Percentiles rank a stretch among this genome's conserved stretches.
Evolutionary conservation across 2,797 vertebrate species (phyloP).

Genomic region (Pseudocheirus occidentalis): DNA sequence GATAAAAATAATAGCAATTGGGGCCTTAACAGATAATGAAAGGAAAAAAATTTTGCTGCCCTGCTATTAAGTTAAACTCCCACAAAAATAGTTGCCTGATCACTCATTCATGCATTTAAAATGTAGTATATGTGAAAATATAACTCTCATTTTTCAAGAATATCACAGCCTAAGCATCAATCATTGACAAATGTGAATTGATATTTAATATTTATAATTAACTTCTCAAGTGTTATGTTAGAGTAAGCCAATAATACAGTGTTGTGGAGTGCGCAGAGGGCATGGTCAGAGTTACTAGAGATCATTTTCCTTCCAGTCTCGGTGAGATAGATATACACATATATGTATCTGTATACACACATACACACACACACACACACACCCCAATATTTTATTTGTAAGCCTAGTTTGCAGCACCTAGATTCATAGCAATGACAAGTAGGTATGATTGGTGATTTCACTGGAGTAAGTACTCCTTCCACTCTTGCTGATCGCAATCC

Average conservation of each 20-base stretch:
- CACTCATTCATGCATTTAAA: constrained; percentile 79
- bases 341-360: neutral
- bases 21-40: constrained; percentile 79
- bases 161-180: neutral
- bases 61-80: constrained; percentile 78
- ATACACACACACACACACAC: neutral
- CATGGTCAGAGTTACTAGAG: constrained; percentile 13
- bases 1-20: constrained; percentile 82
- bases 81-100: constrained; percentile 76
- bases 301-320: neutral
- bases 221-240: neutral
- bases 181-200: neutral
- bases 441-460: neutral
- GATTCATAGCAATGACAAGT: neutral
- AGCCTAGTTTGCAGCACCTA: neutral
- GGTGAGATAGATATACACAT: neutral
- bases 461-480: neutral
- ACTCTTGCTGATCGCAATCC: neutral
- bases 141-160: neutral
- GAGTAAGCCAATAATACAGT: neutral
- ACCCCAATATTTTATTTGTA: neutral
- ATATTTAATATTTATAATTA: neutral
- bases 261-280: neutral
- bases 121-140: constrained; percentile 71
- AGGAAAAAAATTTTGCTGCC: constrained; percentile 73